phyloP scores from a whole-genome alignment of 2,888 invertebrate species.

The Opisthograptis luteolata region DNA sequence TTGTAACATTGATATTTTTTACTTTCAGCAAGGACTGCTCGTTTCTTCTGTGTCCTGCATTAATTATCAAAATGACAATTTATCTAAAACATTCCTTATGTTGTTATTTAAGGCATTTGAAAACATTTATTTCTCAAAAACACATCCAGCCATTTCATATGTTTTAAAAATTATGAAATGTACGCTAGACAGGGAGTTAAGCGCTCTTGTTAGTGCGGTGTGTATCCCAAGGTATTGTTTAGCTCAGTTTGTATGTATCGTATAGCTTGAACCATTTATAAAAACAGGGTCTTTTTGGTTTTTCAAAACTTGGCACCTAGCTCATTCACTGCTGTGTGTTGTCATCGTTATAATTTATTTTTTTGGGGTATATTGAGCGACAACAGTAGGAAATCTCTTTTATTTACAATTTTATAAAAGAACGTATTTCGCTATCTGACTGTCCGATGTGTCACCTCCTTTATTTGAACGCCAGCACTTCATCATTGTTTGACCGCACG shows the following conservation, averaged over 20 bases:
- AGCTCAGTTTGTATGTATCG: conserved; percentile 50
- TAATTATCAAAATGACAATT: no score
- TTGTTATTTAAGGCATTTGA: no score
- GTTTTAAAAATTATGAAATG: no score
- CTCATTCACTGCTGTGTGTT: conserved; percentile 55
- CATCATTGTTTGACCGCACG: conserved; percentile 48
- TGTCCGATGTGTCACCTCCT: conserved; percentile 46
- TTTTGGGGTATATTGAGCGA: conserved; percentile 46
- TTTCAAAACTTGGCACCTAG: conserved; percentile 64
- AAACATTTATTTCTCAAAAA: no score
- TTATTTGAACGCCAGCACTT: conserved; percentile 65
- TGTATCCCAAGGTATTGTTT: conserved; percentile 52
- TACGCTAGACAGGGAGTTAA: no score
- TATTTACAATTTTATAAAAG: conserved; percentile 63
- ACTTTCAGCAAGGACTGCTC: no score
- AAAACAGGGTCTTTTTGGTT: conserved; percentile 76
- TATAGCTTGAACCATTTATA: conserved; percentile 48
- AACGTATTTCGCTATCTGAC: conserved; percentile 58
- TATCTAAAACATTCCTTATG: no score
- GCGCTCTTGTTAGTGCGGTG: conserved; percentile 38
- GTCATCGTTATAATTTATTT: conserved; percentile 51
- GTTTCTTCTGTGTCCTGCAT: no score
- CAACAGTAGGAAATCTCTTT: conserved; percentile 63
- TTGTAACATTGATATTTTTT: no score
- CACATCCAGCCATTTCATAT: no score